phyloP scores from a whole-genome alignment of 1,140 invertebrate genomes.

The Drosophila athabasca region DNA sequence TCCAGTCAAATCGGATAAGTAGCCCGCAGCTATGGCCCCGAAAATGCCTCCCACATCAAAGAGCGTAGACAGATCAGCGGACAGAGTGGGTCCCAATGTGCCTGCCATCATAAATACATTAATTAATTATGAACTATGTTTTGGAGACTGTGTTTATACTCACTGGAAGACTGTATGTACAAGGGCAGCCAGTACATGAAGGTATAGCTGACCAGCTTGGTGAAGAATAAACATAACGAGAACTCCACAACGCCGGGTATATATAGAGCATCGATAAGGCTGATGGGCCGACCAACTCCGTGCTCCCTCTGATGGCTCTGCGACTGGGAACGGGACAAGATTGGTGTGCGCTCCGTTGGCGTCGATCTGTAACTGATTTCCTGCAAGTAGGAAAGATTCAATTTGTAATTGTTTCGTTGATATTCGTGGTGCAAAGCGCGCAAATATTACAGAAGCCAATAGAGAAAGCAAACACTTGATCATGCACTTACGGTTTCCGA shows the following conservation, averaged over 20 bases:
- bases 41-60: conserved; percentile 96
- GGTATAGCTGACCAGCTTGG: conserved; percentile 98
- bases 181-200: conserved; percentile 98
- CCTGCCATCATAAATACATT: conserved; percentile 85
- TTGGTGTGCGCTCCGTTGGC: conserved; percentile 83
- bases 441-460: conserved; percentile 27
- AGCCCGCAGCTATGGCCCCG: conserved; percentile 95
- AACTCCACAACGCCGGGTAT: conserved; percentile 98
- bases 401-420: neutral
- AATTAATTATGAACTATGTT: neutral
- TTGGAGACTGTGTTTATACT: conserved; percentile 79
- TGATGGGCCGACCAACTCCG: conserved; percentile 87
- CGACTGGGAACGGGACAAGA: conserved; percentile 61
- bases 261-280: conserved; percentile 89
- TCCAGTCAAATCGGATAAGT: conserved; percentile 92
- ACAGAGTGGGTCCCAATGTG: conserved; percentile 87
- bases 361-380: conserved; percentile 83
- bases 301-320: conserved; percentile 50
- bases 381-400: conserved; percentile 48
- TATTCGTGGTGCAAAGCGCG: neutral
- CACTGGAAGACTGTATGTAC: conserved; percentile 94
- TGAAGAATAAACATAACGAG: conserved; percentile 97
- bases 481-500: conserved; percentile 62
- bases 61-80: conserved; percentile 93
- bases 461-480: conserved; percentile 6